Base-by-base conservation (phyloP, 2,888 invertebrate species). In the Athrips mouffetella region DNA sequence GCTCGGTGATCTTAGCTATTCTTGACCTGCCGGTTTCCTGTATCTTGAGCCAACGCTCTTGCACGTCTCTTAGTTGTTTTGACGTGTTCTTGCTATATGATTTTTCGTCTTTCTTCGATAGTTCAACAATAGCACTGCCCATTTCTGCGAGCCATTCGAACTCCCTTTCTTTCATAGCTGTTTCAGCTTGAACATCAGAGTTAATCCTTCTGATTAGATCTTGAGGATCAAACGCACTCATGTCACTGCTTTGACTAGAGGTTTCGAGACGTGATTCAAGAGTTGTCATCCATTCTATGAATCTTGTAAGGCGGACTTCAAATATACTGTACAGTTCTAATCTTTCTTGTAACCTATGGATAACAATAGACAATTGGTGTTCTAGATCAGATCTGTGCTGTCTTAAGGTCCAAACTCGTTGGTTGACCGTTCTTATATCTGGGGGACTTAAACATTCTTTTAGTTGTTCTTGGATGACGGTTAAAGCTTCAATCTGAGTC, bases 371-470 rank as follows among this genome's bases (percentile, higher is more conserved):
- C 1, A 96, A 80, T 68, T 95, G 94, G 62, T 95, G 93, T 62
- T 95, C 94, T 2, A 96, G 76, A 60, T 96, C 96, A 0, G 92
- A 92, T 58, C 95, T 93, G 62, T 94, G 94, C 68, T 96, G 95
- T 76, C 92, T 90, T 46, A 96, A 76, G 52, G 95, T 89, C 91
- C 95, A 94, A 54, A 93, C 90, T 57, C 91, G 91, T 70, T 96
- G 96, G 59, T 92, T 92, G 41, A 96, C 91, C 10, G 92, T 88
- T 70, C 96, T 94, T 78, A 95, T 93, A 67, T 97, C 96, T 40
- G 92, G 91, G 0, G 96, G 95, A 72, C 94, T 95, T 3, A 96
- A 89, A 62, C 94, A 94, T 70, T 96, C 95, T 63, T 95, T 94
- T 2, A 97, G 83, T 74, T 96, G 93, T 72, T 96, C 95, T 61